These are phyloP conservation scores for Arnoldichthys spilopterus DNA, from an alignment of 2,797 vertebrate species.

Conservation along the genomic window DNA sequence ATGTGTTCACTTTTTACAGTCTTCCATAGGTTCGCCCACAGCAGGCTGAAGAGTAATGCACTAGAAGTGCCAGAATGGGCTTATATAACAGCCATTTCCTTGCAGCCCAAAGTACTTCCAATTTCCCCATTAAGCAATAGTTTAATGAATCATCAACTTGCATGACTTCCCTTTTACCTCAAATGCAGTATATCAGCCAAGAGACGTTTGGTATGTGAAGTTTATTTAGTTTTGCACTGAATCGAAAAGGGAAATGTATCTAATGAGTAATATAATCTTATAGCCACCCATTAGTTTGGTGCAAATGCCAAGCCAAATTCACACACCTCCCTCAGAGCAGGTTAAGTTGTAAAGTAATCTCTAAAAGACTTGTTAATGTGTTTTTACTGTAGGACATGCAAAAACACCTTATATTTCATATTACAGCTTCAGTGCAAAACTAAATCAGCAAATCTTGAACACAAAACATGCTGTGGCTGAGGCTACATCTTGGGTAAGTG, in stretches of 20 bases:
- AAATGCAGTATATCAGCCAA: too few species aligned
- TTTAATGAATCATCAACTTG: not conserved
- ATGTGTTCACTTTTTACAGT: slow-evolving; percentile 2
- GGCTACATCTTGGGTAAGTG: not conserved
- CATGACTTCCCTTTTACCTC: not conserved
- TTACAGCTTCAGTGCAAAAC: not conserved
- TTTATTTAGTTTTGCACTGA: not conserved
- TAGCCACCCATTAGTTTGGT: not conserved
- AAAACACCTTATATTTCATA: not conserved
- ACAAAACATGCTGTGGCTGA: not conserved
- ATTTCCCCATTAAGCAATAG: not conserved
- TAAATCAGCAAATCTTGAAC: not conserved
- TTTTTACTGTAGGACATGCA: not conserved
- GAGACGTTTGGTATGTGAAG: not conserved
- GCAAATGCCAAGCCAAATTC: too few species aligned
- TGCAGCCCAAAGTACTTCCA: slow-evolving; percentile 24
- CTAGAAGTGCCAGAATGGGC: slow-evolving; percentile 1
- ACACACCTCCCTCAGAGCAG: too few species aligned
- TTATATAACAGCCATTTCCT: slow-evolving; percentile 15
- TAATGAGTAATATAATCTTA: not conserved
- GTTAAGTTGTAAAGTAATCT: too few species aligned
- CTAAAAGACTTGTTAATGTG: too few species aligned
- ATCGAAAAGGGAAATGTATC: not conserved
- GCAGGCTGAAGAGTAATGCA: slow-evolving; percentile 1
- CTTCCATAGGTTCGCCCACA: not conserved